Conservation (phyloP, 2,113 vertebrate genomes). For the Alexandromys fortis region DNA sequence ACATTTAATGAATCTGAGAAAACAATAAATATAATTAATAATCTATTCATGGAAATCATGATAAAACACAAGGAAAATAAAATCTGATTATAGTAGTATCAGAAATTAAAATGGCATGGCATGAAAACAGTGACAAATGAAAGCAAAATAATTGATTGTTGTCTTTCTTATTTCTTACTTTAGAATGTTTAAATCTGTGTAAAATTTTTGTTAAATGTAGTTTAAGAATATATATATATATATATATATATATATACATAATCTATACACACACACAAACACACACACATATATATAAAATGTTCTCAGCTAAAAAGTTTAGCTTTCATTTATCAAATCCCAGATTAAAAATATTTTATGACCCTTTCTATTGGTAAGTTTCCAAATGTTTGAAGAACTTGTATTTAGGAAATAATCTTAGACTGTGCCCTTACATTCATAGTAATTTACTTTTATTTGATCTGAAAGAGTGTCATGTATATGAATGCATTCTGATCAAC, state of each 20-base stretch:
- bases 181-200: neutral
- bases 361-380: neutral
- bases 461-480: neutral
- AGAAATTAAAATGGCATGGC: conserved; percentile 23
- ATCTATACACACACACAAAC: neutral
- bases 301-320: neutral
- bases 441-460: conserved; percentile 30
- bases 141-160: neutral
- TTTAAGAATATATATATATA: neutral
- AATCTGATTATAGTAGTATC: conserved; percentile 19
- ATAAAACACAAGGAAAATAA: conserved; percentile 45
- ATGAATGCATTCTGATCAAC: neutral
- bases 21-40: conserved; percentile 65
- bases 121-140: conserved; percentile 8
- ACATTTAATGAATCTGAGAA: conserved; percentile 58
- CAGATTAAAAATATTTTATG: neutral
- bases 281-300: neutral
- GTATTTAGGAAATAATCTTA: conserved; percentile 1
- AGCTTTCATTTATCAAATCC: neutral
- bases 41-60: conserved; percentile 52
- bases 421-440: neutral
- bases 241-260: neutral
- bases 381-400: neutral
- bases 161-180: neutral
- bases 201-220: neutral